Percentiles rank a stretch among this genome's conserved stretches.
phyloP scores from a whole-genome alignment of 2,797 vertebrate species.

The Eleutherodactylus coqui region DNA sequence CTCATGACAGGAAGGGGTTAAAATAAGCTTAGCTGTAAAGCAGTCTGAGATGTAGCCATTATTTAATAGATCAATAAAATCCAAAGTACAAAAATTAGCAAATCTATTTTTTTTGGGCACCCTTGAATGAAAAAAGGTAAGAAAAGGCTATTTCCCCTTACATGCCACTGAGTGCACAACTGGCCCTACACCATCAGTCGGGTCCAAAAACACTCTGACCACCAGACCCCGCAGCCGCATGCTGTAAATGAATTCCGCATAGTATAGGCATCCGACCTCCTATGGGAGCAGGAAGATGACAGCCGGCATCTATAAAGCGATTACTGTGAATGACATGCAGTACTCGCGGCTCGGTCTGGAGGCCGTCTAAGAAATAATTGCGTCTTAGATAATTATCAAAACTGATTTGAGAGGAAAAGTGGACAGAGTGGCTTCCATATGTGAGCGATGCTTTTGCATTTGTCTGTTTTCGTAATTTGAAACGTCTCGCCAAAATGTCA shows the following conservation, averaged over 20 bases:
- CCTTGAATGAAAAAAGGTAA: no score
- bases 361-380: not conserved
- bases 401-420: constrained; percentile 13
- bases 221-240: not conserved
- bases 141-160: no score
- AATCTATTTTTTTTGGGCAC: no score
- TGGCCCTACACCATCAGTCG: not conserved
- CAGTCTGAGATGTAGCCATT: no score
- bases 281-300: not conserved
- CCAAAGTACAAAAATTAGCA: no score
- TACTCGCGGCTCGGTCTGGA: not conserved
- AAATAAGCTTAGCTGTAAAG: no score
- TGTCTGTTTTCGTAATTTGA: not conserved
- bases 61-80: no score
- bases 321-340: not conserved
- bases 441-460: not conserved
- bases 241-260: not conserved
- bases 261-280: constrained; percentile 8
- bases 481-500: not conserved
- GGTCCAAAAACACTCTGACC: not conserved
- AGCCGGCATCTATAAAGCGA: not conserved
- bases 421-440: not conserved
- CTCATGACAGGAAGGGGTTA: no score
- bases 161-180: not conserved
- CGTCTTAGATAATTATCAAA: constrained; percentile 10